Base-by-base conservation (phyloP, 2,888 invertebrate genomes). In the Pristionchus japonicus region DNA sequence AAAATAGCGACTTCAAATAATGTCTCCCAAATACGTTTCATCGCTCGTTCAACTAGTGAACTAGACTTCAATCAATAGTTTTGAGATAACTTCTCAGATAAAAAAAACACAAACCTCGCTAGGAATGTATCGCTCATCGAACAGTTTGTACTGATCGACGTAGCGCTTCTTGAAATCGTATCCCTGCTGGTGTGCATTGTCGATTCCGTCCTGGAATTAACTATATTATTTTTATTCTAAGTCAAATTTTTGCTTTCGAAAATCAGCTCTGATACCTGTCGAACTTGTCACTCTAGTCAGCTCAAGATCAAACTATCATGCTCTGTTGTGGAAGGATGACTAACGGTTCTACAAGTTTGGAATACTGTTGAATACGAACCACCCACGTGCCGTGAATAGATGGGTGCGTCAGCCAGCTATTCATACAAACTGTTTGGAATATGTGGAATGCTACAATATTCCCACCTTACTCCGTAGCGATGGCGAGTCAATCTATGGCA, bases 151-250 rank as follows among this genome's bases (percentile, higher is more conserved):
- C 20, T 83, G 31, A 43, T 77, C 43, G 52, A 83, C 82, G 11
- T 83, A 83, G 6, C 52, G 49, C 27, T 52, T 23, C 37, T 37
- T 83, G 82, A 83, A 83, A 11, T 83, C 27, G 13, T n/a, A 34
- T 3, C 82, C 82, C 20, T 83, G 82, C 23, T 49, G n/a, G 23
- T 52, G 52, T 4, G 82, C 82, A n/a, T 83, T n/a, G 31, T 83
- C 82, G 31, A 83, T 83, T 13, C 82, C 82, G 37, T 83, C 82
- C 82, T 83, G 47, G n/a, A 37, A 9, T 64, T 11, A 13, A 64
- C 6, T 37, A 70, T 31, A 11, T 52, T 6, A 52, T 6, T 52
- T 52, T 3, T 47, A 6, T 47, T 47, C 47, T 9, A 13, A 47
- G 13, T 49, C 17, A 4, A 49, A 15, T 49, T 49, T 6, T 49